Base-by-base conservation (phyloP, 2,797 vertebrate species). In the Characodon lateralis region DNA sequence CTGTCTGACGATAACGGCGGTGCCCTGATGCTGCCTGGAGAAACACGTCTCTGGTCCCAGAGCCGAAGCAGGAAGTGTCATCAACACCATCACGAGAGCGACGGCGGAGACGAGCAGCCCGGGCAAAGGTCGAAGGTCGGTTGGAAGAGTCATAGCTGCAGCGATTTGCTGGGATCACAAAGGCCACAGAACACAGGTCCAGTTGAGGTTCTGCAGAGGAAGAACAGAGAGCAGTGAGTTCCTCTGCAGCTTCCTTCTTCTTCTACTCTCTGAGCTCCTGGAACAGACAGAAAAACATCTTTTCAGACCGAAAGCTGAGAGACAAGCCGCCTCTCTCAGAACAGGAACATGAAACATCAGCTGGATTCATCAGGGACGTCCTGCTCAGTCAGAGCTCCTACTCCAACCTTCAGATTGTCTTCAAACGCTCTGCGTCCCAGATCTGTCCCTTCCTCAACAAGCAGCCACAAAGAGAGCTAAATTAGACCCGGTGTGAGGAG, bases 21-120 rank as follows among this genome's bases (percentile, higher is more conserved):
- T 90, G 35, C 74, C 84, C 78, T 90, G 87, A 74, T 95, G 95
- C 70, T 95, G 93, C 58, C 95, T 88, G 77, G 94, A 96, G 89
- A 93, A 95, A 79, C 95, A 96, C 0, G 91, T 94, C 86, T 95
- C 94, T 0, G 88, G 71, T 0, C 93, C 89, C 35, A 72, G 28
- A 0, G 83, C 90, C 0, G 50, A 71, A 48, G 74, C 87, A 1
- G 86, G 80, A 77, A 73, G 73, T 2, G 81, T 74, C 41, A 88
- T 76, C 55, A 82, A 14, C 35, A 66, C 7, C 72, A 72, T 1
- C 51, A 72, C 2, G 16, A 79, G n/a, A 1, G 16, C 13, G 50
- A 63, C 18, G 58, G 70, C 7, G 12, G 71, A 22, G 8, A 85
- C 0, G 24, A 89, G 76, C 69, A 82, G 87, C 39, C 48, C 7